These are phyloP conservation scores for Minunthozetes semirufus DNA, from an alignment of 2,888 invertebrate species.

Conservation along the genomic window DNA sequence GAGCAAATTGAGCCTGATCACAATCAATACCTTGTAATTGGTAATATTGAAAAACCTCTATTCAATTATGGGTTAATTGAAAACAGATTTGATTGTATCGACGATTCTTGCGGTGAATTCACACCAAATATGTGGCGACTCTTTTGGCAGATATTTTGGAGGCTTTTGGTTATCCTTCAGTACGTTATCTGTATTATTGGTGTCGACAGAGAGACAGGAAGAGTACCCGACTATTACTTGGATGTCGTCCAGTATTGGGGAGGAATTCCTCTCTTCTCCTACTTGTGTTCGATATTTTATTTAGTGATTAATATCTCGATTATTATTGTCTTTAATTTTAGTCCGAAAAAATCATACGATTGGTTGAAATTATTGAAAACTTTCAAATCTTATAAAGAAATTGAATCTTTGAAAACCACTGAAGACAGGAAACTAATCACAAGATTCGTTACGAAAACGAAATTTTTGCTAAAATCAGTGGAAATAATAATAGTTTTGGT, in stretches of 20 bases:
- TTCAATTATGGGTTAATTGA: no score
- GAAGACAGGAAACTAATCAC: no score
- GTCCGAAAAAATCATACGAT: not conserved
- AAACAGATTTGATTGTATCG: no score
- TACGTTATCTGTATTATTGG: not conserved
- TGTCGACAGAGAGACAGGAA: not conserved
- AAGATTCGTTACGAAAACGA: no score
- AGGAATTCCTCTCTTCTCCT: not conserved
- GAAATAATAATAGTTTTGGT: no score
- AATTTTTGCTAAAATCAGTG: no score
- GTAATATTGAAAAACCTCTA: no score
- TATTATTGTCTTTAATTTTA: not conserved
- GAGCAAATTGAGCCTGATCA: no score
- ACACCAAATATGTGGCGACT: not conserved
- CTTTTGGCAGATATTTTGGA: not conserved
- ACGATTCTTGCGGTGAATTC: not conserved
- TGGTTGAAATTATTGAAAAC: not conserved
- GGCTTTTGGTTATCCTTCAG: not conserved
- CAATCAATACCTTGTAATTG: no score
- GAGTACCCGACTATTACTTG: not conserved
- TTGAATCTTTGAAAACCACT: no score
- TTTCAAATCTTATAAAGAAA: not conserved
- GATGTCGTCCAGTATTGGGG: not conserved
- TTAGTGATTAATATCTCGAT: not conserved
- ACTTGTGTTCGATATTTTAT: not conserved